Evolutionary conservation across 2,113 vertebrate genomes (phyloP).

Genomic region (Barbus barbus): DNA sequence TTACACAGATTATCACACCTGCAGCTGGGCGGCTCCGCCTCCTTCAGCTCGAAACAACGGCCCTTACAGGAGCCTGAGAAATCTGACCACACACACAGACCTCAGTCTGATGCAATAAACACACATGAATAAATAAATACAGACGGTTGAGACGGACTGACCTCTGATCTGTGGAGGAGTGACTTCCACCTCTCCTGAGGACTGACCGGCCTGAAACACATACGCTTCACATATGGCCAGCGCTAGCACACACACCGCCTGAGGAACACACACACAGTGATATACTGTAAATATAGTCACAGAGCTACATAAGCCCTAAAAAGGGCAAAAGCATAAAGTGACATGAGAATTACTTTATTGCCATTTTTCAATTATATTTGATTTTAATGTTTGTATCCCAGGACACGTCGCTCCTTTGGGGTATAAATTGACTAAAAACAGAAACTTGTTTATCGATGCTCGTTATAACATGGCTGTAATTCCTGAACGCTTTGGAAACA

Average conservation of each 20-base stretch:
- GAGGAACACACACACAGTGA: constrained; percentile 21
- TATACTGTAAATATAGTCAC: no score
- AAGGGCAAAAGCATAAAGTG: no score
- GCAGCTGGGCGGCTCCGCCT: constrained; percentile 86
- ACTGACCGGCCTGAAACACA: constrained; percentile 81
- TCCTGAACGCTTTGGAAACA: no score
- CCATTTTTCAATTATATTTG: not conserved
- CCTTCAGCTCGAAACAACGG: constrained; percentile 94
- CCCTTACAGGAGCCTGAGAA: constrained; percentile 87
- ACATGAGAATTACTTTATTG: no score
- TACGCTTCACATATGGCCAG: constrained; percentile 85
- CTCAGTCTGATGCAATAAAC: not conserved
- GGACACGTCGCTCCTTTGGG: no score
- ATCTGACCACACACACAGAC: constrained; percentile 29
- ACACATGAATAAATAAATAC: not conserved
- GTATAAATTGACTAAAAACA: no score
- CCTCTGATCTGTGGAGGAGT: constrained; percentile 65
- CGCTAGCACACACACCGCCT: constrained; percentile 82
- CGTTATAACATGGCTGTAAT: no score
- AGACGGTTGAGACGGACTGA: constrained; percentile 41
- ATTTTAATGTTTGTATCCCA: no score
- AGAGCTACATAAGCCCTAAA: no score
- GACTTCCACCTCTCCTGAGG: constrained; percentile 81
- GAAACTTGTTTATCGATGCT: no score
- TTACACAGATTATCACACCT: constrained; percentile 98